Base-by-base conservation (phyloP, 2,888 invertebrate genomes). In the Allacma fusca region DNA sequence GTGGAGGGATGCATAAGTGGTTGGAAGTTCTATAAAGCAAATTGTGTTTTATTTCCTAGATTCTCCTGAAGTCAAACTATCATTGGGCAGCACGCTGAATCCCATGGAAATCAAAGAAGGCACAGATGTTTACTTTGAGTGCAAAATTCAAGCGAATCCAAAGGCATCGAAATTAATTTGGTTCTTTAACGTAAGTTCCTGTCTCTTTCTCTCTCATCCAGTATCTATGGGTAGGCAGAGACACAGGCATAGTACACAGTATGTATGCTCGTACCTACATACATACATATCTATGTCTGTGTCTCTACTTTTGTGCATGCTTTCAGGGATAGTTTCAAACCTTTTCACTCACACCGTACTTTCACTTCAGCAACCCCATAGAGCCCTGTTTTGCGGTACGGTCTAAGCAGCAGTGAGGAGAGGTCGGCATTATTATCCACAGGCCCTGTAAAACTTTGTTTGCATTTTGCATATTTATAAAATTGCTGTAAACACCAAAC, bases 91-190 rank as follows among this genome's bases (percentile, higher is more conserved):
- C 75, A 84, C 81, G 21, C 76, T 84, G 69, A 84, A 83, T 68
- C 83, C 81, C 21, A 75, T 79, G 79, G 81, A 82, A 80, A 83
- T 84, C 79, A 84, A 83, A 75, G 83, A 84, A 80, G 82, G 84
- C 29, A 84, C 82, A 21, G 84, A 84, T 75, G 81, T 84, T 16
- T 84, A 83, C 76, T 84, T 84, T 79, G 81, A 83, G 71, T 83
- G 82, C 76, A 79, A 76, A 69, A 83, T 83, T 59, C 79, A 76
- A 65, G 81, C 82, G 59, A 82, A 82, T 79, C 50, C 50, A 50
- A 50, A 50, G 76, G 77, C 73, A 73, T 80, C 80, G n/a, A 77
- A 81, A 64, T 76, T 83, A 28, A 75, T 80, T 28, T 83, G 83
- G 83, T 78, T 80, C 50, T 82, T 83, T 75, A 81, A 83, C 50